Evolutionary conservation across 2,113 vertebrate species (phyloP).

Genomic region (Orthochromis malagaraziensis): DNA sequence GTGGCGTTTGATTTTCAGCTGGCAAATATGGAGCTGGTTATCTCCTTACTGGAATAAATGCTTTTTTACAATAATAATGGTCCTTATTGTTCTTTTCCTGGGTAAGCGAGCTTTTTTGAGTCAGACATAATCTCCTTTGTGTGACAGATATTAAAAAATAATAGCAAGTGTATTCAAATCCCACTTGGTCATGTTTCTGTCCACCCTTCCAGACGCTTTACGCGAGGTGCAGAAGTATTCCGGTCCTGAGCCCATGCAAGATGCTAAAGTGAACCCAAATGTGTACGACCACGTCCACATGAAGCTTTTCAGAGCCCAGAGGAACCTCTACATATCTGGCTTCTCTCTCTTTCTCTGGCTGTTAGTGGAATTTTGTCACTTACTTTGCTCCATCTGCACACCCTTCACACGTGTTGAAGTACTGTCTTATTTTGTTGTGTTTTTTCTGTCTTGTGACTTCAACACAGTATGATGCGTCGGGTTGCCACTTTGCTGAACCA

Average conservation of each 20-base stretch:
- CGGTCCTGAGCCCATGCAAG: slow-evolving; percentile 50
- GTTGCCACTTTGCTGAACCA: slow-evolving; percentile 84
- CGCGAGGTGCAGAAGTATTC: slow-evolving; percentile 93
- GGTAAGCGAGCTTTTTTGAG: slow-evolving; percentile 63
- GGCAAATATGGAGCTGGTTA: slow-evolving; percentile 83
- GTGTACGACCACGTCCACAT: slow-evolving; percentile 86
- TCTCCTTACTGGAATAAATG: slow-evolving; percentile 87
- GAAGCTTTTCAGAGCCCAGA: slow-evolving; percentile 95
- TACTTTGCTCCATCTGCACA: background rate
- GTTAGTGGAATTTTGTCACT: slow-evolving; percentile 72
- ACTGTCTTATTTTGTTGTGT: background rate
- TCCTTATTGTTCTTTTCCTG: slow-evolving; percentile 87
- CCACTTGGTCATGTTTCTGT: background rate
- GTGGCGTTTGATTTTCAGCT: slow-evolving; percentile 85
- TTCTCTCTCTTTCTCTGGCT: slow-evolving; percentile 97
- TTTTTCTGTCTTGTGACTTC: background rate
- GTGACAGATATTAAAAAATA: background rate
- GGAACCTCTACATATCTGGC: slow-evolving; percentile 96
- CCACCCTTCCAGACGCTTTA: slow-evolving; percentile 77
- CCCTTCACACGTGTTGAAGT: background rate
- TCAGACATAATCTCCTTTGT: background rate
- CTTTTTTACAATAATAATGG: slow-evolving; percentile 89
- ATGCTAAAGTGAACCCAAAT: slow-evolving; percentile 60
- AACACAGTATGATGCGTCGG: slow-evolving; percentile 76
- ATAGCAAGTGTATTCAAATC: background rate